A percentile compares a stretch with the other conserved stretches of the same genome.
phyloP scores from a whole-genome alignment of 2,113 vertebrate species.

The Xiphophorus hellerii region DNA sequence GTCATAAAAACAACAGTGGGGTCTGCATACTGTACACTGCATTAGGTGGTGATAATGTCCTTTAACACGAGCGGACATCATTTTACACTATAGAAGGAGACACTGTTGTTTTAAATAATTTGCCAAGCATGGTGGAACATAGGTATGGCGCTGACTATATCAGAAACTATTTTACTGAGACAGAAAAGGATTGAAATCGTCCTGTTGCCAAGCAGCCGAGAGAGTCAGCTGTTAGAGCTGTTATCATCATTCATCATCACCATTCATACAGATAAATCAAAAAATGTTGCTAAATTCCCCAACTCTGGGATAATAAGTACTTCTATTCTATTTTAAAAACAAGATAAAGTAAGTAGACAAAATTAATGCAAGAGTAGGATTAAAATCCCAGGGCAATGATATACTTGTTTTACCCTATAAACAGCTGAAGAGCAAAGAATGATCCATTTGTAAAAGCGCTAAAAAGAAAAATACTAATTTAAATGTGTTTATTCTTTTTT shows the following conservation, averaged over 20 bases:
- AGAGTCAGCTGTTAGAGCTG: not conserved
- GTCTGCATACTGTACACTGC: not conserved
- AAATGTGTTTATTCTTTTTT: no score
- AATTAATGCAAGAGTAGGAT: no score
- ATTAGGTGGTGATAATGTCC: not conserved
- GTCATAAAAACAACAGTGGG: not conserved
- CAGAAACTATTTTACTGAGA: not conserved
- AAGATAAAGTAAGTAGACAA: no score
- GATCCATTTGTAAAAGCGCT: no score
- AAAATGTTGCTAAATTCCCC: no score
- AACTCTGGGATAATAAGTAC: no score
- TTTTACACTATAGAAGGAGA: not conserved
- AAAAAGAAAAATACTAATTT: no score
- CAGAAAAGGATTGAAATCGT: not conserved
- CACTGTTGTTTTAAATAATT: not conserved
- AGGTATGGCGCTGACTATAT: not conserved
- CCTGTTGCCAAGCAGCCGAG: not conserved
- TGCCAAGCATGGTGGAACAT: not conserved
- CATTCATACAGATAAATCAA: no score
- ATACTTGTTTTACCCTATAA: not conserved
- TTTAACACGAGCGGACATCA: not conserved
- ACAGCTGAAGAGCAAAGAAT: not conserved
- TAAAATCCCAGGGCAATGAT: no score
- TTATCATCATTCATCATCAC: not conserved
- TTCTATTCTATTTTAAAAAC: no score